These are phyloP conservation scores for Drosophila virilis DNA, from an alignment of 1,140 invertebrate species.

Conservation along the genomic window DNA sequence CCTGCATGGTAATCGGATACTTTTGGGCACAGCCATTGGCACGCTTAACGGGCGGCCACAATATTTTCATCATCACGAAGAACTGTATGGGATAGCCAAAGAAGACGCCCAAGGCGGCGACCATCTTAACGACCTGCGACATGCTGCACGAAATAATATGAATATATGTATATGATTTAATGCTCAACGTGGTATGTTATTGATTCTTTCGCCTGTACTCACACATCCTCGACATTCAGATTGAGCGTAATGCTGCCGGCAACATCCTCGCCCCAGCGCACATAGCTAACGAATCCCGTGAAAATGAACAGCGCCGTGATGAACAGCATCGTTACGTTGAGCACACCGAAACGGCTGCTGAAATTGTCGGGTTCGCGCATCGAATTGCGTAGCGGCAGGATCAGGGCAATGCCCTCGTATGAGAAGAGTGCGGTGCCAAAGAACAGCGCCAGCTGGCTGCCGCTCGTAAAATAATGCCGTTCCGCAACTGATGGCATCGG, in stretches of 20 bases:
- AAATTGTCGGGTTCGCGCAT: constrained; percentile 93
- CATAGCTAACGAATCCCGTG: constrained; percentile 90
- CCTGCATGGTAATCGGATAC: constrained; percentile 79
- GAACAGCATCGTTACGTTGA: constrained; percentile 91
- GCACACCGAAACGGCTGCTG: constrained; percentile 90
- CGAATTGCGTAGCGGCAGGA: constrained; percentile 94
- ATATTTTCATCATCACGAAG: constrained; percentile 91
- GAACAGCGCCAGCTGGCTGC: constrained; percentile 87
- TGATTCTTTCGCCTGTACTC: constrained; percentile 34
- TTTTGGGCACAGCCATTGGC: constrained; percentile 85
- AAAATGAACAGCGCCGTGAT: constrained; percentile 90
- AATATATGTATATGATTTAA: neutral
- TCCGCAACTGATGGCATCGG: constrained; percentile 86
- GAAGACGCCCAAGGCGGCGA: constrained; percentile 91
- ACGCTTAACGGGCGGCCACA: constrained; percentile 86
- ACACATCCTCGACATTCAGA: constrained; percentile 84
- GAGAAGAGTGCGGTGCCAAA: constrained; percentile 91
- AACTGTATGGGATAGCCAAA: constrained; percentile 94
- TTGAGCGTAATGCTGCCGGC: constrained; percentile 88
- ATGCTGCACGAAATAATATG: constrained; percentile 81
- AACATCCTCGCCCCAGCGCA: constrained; percentile 88
- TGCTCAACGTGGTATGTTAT: too few relatives aligned
- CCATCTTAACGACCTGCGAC: constrained; percentile 86
- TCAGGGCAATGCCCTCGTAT: constrained; percentile 92
- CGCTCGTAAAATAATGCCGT: constrained; percentile 86